Conservation (phyloP, 2,888 invertebrate species). For the Drosophila anceps region DNA sequence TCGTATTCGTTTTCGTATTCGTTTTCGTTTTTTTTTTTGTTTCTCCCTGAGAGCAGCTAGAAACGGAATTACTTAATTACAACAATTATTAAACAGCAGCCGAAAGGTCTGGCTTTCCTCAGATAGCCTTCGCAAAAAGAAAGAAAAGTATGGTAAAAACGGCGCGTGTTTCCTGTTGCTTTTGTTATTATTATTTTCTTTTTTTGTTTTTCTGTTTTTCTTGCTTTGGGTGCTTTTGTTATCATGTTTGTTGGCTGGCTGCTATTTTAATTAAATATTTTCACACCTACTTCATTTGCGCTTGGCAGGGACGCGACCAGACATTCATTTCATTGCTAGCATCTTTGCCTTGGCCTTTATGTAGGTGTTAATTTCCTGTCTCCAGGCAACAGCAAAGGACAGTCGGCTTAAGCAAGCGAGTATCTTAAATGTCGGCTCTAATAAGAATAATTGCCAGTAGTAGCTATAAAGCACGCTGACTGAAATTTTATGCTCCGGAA, state of each 20-base stretch:
- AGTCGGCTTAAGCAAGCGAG: conserved; percentile 36
- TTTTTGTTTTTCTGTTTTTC: conserved; percentile 11
- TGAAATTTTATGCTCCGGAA: conserved; percentile 74
- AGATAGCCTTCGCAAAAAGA: conserved; percentile 13
- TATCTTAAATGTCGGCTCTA: conserved; percentile 49
- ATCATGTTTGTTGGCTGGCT: conserved; percentile 54
- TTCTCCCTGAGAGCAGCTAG: conserved; percentile 29
- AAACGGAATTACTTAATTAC: conserved; percentile 83
- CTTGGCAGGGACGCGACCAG: conserved; percentile 31
- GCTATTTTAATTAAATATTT: conserved; percentile 83
- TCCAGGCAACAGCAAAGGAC: conserved; percentile 37
- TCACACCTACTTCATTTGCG: conserved; percentile 79
- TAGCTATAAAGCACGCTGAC: conserved; percentile 63
- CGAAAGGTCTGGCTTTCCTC: conserved; percentile 61
- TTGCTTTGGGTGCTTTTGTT: conserved; percentile 30
- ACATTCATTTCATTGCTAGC: conserved; percentile 32
- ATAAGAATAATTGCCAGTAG: conserved; percentile 78
- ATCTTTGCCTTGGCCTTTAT: conserved; percentile 40
- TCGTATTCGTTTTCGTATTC: not conserved
- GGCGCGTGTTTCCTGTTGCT: conserved; percentile 54
- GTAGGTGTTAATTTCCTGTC: conserved; percentile 81
- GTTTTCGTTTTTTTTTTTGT: conserved; percentile 6
- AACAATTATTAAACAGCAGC: conserved; percentile 80
- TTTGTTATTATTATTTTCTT: conserved; percentile 39
- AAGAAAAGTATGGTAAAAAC: conserved; percentile 26